phyloP scores from a whole-genome alignment of 1,140 invertebrate species.

The Brachionus manjavacas region DNA sequence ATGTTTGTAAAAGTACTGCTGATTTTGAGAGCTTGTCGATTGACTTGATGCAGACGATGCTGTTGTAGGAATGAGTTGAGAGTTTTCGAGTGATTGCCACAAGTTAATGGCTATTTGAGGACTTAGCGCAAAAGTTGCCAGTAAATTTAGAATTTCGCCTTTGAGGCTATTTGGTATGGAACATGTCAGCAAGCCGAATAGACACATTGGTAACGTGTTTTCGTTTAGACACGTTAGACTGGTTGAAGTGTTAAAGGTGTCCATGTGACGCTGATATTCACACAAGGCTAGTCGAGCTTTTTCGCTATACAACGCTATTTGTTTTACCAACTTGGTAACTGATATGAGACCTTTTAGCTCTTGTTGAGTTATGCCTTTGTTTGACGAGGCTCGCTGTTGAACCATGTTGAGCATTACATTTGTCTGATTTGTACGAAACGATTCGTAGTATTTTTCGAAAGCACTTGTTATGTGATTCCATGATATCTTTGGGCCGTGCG shows the following conservation, averaged over 20 bases:
- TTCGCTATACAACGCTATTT: slow-evolving; percentile 64
- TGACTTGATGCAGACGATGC: background rate
- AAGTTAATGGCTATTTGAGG: slow-evolving; percentile 70
- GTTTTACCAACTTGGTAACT: slow-evolving; percentile 70
- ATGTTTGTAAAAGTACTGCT: background rate
- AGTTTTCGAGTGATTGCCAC: slow-evolving; percentile 79
- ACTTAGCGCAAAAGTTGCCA: slow-evolving; percentile 71
- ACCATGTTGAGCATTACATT: slow-evolving; percentile 60
- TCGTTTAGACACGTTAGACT: background rate
- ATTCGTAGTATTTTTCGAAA: slow-evolving; percentile 36
- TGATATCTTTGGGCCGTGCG: slow-evolving; percentile 47
- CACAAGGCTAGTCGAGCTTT: slow-evolving; percentile 21
- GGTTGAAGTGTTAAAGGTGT: background rate
- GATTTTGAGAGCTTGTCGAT: slow-evolving; percentile 33
- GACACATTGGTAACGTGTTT: slow-evolving; percentile 60
- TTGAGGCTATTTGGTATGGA: slow-evolving; percentile 77
- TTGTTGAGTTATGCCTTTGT: slow-evolving; percentile 69
- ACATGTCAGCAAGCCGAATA: slow-evolving; percentile 77
- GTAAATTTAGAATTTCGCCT: slow-evolving; percentile 70
- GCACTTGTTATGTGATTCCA: slow-evolving; percentile 23
- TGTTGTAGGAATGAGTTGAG: slow-evolving; percentile 59
- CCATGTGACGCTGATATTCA: background rate
- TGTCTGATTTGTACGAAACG: background rate
- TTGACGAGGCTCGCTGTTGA: slow-evolving; percentile 54
- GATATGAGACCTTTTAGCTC: slow-evolving; percentile 80